phyloP scores from a whole-genome alignment of 2,797 vertebrate species.

The Muscicapa striata region DNA sequence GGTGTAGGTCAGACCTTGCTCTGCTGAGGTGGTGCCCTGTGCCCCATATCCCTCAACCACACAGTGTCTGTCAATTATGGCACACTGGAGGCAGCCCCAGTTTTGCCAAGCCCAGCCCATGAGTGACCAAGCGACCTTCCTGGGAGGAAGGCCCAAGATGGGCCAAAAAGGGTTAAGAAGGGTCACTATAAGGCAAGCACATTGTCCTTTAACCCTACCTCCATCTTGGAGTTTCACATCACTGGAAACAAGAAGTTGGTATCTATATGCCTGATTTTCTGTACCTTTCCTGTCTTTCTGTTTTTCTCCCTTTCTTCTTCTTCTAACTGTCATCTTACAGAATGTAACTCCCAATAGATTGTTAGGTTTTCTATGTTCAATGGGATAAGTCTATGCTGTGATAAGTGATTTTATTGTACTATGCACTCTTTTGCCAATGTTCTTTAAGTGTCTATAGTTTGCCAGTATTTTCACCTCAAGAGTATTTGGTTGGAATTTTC shows the following conservation, averaged over 20 bases:
- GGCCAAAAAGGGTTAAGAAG: neutral
- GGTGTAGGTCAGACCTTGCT: neutral
- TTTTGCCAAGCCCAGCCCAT: neutral
- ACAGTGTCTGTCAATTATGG: neutral
- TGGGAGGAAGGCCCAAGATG: neutral
- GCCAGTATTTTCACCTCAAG: neutral
- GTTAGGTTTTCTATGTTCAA: neutral
- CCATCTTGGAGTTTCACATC: neutral
- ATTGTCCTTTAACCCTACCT: neutral
- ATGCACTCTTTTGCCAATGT: neutral
- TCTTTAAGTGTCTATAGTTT: neutral
- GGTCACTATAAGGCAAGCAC: neutral
- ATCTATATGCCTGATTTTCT: neutral
- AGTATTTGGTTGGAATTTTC: neutral
- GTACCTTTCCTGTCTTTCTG: neutral
- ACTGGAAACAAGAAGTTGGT: neutral
- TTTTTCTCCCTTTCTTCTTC: neutral
- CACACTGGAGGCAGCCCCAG: neutral
- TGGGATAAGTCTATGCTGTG: neutral
- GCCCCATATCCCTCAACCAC: rapidly evolving
- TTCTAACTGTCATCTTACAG: neutral
- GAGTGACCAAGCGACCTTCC: neutral
- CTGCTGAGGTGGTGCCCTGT: neutral
- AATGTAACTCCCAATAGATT: neutral
- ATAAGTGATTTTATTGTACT: neutral